A percentile compares a stretch with the other conserved stretches of the same genome.
phyloP scores from a whole-genome alignment of 2,797 vertebrate species.

The Lutjanus campechanus region DNA sequence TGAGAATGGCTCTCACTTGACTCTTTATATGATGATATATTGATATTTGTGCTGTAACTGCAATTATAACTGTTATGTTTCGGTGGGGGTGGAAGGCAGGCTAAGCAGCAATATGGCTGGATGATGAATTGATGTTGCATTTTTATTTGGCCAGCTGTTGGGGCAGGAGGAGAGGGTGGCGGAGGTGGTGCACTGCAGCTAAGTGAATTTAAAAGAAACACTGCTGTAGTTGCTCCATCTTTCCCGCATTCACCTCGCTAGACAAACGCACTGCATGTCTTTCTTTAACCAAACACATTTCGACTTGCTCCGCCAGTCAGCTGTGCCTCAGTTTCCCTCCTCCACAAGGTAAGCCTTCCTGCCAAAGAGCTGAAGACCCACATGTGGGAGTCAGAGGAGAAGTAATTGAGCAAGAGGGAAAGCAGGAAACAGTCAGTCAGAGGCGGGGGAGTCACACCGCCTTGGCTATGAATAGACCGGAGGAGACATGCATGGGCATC shows the following conservation, averaged over 20 bases:
- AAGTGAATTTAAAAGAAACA: slow-evolving; percentile 40
- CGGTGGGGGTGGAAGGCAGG: slow-evolving; percentile 7
- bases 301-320: slow-evolving; percentile 37
- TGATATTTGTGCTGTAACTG: slow-evolving; percentile 51
- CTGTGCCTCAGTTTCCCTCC: slow-evolving; percentile 60
- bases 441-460: slow-evolving; percentile 63
- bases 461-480: slow-evolving; percentile 77
- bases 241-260: slow-evolving; percentile 8
- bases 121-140: slow-evolving; percentile 49
- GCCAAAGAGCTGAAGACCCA: slow-evolving; percentile 72
- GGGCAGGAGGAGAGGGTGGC: slow-evolving; percentile 20
- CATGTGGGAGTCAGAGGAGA: slow-evolving; percentile 81
- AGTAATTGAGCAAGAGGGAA: slow-evolving; percentile 78
- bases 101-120: slow-evolving; percentile 48
- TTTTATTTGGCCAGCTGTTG: slow-evolving; percentile 59
- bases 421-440: slow-evolving; percentile 73
- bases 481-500: slow-evolving; percentile 64
- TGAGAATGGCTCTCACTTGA: slow-evolving; percentile 46
- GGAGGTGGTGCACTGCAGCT: slow-evolving; percentile 38
- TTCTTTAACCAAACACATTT: slow-evolving; percentile 47
- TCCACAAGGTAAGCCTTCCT: slow-evolving; percentile 72
- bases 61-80: slow-evolving; percentile 57
- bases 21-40: slow-evolving; percentile 61
- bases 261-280: slow-evolving; percentile 29
- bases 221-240: slow-evolving; percentile 31